A percentile compares a stretch with the other conserved stretches of the same genome.
Conservation (phyloP, 2,113 vertebrate genomes). For the Furnarius figulus region DNA sequence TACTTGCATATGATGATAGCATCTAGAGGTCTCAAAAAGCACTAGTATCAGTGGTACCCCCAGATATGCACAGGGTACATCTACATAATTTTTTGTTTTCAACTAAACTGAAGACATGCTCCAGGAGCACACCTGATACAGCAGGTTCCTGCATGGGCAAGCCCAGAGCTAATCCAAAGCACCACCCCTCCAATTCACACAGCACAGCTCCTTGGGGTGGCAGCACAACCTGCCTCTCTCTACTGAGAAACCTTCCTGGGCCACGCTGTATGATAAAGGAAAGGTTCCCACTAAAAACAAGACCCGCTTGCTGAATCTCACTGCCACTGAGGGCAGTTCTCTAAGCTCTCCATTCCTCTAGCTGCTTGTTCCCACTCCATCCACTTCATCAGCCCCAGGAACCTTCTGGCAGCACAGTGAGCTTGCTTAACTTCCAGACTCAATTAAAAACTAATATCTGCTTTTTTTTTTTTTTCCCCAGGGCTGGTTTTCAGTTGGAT, state of each 20-base stretch:
- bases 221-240: neutral
- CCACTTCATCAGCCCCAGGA: neutral
- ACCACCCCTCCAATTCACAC: neutral
- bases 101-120: accelerated
- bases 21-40: neutral
- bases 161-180: neutral
- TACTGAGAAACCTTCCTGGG: neutral
- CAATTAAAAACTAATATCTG: neutral
- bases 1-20: neutral
- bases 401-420: neutral
- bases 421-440: neutral
- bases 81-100: neutral
- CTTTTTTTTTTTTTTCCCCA: accelerated
- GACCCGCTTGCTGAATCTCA: neutral
- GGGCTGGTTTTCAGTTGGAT: neutral
- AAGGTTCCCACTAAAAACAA: neutral
- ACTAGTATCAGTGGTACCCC: neutral
- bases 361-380: neutral
- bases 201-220: neutral
- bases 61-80: neutral
- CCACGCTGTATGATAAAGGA: neutral
- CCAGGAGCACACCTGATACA: neutral
- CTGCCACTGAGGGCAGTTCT: neutral
- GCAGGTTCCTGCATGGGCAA: neutral
- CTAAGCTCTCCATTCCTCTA: neutral